Conservation (phyloP, 2,888 invertebrate species). For the Tineola bisselliella region DNA sequence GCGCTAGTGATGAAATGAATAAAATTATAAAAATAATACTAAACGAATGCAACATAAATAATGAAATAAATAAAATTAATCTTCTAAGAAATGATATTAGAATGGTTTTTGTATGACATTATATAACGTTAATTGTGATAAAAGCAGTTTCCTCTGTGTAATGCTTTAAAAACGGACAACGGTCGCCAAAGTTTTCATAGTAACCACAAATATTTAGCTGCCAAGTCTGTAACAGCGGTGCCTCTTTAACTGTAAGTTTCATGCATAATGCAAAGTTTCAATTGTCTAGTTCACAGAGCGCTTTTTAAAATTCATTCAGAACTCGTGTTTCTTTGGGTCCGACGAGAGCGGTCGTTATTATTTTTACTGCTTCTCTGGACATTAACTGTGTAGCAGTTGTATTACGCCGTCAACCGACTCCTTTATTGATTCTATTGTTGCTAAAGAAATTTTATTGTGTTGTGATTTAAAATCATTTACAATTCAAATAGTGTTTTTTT, state of each 20-base stretch:
- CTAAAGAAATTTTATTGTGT: too few relatives aligned
- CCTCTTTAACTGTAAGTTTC: conserved; percentile 21
- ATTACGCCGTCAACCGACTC: not conserved
- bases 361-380: conserved; percentile 8
- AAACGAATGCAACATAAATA: too few relatives aligned
- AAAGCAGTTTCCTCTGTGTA: too few relatives aligned
- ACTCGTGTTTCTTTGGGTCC: conserved; percentile 11
- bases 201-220: conserved; percentile 12
- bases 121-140: too few relatives aligned
- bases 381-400: conserved; percentile 3
- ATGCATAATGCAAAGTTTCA: conserved; percentile 54
- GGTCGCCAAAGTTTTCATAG: not conserved
- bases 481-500: too few relatives aligned
- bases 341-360: conserved; percentile 3
- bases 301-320: conserved; percentile 14
- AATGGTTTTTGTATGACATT: too few relatives aligned
- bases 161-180: not conserved
- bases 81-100: too few relatives aligned
- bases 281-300: conserved; percentile 31
- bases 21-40: too few relatives aligned
- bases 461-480: too few relatives aligned
- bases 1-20: too few relatives aligned
- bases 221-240: conserved; percentile 7
- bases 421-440: not conserved
- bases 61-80: too few relatives aligned